Evolutionary conservation across 2,113 vertebrate genomes (phyloP).

Genomic region (Athene noctua): DNA sequence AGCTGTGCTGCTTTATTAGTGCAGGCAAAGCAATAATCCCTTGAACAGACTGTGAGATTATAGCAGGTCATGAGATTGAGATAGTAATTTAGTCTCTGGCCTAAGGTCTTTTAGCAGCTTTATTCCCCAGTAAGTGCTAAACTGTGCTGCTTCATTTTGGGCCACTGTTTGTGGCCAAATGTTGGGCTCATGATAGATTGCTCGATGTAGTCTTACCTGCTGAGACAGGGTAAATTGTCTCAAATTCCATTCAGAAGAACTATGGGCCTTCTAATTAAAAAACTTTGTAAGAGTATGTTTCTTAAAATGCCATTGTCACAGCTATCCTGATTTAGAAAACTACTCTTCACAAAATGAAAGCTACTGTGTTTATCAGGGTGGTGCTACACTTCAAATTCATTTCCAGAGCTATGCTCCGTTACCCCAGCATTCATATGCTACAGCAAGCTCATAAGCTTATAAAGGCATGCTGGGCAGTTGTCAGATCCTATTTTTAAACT

Average conservation of each 20-base stretch:
- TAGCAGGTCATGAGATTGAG: not conserved
- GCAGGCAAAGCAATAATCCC: not conserved
- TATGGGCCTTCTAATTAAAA: not conserved
- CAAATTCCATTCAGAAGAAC: not conserved
- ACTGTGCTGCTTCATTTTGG: not conserved
- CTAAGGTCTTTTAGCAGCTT: not conserved
- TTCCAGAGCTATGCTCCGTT: not conserved
- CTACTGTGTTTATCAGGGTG: not conserved
- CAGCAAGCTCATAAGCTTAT: slow-evolving; percentile 13
- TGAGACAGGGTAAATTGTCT: not conserved
- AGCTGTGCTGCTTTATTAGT: not conserved
- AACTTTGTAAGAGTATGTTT: not conserved
- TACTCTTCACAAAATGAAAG: not conserved
- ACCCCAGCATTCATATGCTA: not conserved
- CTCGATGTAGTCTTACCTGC: not conserved
- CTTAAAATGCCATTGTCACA: not conserved
- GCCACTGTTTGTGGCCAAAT: not conserved
- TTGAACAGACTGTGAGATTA: not conserved
- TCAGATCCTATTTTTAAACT: slow-evolving; percentile 60
- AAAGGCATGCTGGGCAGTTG: slow-evolving; percentile 43
- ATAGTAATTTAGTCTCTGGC: not conserved
- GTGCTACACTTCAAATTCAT: not conserved
- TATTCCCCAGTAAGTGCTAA: not conserved
- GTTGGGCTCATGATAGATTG: not conserved
- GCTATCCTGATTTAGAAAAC: not conserved